phyloP scores from a whole-genome alignment of 1,140 invertebrate genomes.

The Trachymyrmex septentrionalis region DNA sequence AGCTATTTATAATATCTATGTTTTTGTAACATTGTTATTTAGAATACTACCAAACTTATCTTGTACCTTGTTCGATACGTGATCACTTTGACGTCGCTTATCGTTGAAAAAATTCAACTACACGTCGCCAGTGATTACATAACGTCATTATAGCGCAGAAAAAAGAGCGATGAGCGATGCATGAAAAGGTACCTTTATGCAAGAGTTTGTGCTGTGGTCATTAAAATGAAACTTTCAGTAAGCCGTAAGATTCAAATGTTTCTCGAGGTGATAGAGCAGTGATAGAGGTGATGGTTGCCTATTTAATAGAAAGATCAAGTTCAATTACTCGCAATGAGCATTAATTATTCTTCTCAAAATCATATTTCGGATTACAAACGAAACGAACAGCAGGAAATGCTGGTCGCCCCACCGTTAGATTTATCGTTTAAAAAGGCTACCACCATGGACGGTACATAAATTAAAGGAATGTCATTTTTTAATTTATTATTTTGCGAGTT shows the following conservation, averaged over 20 bases:
- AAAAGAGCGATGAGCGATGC: too few relatives aligned
- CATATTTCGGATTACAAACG: conserved; percentile 71
- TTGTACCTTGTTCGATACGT: too few relatives aligned
- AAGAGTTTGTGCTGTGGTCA: too few relatives aligned
- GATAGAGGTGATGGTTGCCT: background rate
- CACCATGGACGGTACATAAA: conserved; percentile 75
- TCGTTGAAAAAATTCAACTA: too few relatives aligned
- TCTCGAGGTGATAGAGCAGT: background rate
- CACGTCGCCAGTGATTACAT: too few relatives aligned
- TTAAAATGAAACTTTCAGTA: conserved; percentile 1
- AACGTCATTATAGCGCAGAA: too few relatives aligned
- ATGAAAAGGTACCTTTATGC: too few relatives aligned
- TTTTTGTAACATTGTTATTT: too few relatives aligned
- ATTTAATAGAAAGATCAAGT: background rate
- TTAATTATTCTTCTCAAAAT: conserved; percentile 6
- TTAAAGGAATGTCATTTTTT: conserved; percentile 9
- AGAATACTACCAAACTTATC: too few relatives aligned
- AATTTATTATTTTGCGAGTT: background rate
- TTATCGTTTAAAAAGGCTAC: conserved; percentile 81
- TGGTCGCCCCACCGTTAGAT: conserved; percentile 78
- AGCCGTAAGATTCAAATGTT: conserved; percentile 36
- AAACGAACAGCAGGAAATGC: conserved; percentile 71
- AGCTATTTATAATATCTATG: too few relatives aligned
- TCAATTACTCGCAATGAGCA: conserved; percentile 29
- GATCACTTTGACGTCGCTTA: too few relatives aligned